phyloP scores from a whole-genome alignment of 2,113 vertebrate species.

The Pandion haliaetus region DNA sequence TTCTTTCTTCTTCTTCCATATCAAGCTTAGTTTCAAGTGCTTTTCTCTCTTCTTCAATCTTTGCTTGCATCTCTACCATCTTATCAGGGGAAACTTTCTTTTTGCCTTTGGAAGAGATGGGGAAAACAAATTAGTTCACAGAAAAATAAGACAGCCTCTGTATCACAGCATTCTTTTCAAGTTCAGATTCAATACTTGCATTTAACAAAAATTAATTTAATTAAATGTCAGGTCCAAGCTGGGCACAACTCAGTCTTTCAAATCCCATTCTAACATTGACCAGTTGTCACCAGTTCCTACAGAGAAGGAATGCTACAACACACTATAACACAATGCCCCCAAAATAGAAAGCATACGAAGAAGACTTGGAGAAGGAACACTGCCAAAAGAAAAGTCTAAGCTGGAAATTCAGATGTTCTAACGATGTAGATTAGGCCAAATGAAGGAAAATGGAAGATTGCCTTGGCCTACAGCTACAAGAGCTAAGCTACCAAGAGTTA shows the following conservation, averaged over 20 bases:
- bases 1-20: constrained; percentile 98
- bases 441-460: background rate
- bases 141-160: background rate
- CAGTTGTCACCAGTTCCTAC: background rate
- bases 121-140: background rate
- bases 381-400: background rate
- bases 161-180: background rate
- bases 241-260: background rate
- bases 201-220: background rate
- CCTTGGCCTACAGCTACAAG: background rate
- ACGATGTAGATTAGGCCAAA: background rate
- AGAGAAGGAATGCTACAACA: background rate
- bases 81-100: constrained; percentile 98
- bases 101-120: constrained; percentile 77
- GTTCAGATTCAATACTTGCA: background rate
- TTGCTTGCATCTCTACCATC: constrained; percentile 98
- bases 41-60: constrained; percentile 96
- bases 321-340: background rate
- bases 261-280: background rate
- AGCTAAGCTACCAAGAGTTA: background rate
- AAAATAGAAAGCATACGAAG: background rate
- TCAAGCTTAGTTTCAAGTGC: constrained; percentile 96
- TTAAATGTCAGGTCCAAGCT: background rate
- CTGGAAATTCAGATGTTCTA: background rate
- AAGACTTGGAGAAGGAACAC: background rate